Base-by-base conservation (phyloP, 1,140 invertebrate species). In the honey bee (Apis mellifera) region DNA sequence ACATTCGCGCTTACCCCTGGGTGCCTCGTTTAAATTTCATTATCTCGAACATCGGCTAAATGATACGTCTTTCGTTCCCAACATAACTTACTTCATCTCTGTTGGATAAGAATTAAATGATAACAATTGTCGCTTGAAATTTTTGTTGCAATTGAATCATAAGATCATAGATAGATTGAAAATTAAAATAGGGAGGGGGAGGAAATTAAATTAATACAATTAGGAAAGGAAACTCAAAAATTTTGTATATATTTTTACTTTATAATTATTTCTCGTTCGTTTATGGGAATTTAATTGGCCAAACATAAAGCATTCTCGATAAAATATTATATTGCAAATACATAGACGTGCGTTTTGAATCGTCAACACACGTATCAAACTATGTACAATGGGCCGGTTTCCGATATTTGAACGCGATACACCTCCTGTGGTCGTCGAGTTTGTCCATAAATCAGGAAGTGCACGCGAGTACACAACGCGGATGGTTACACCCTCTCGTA, bases 331-430 rank as follows among this genome's bases (percentile, higher is more conserved):
- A 55, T 54, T 23, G n/a, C 48, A 60, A 85, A 81, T 81, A 81
- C 1, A 15, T 23, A n/a, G 8, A 9, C 55, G 54, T 66, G 19
- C 23, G n/a, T 85, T 79, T 73, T 55, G 78, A 69, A 85, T 85
- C 52, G 62, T 86, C 84, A 85, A 82, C 68, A 69, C 1, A 42
- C 52, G 57, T 69, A 76, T 59, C 66, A 55, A 71, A 86, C 73
- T 82, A 64, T 71, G 71, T 54, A 72, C 78, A 77, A 75, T 69
- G 84, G 55, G 73, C 85, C 71, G 65, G 73, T 86, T 86, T 77
- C 84, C 84, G 79, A 82, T 81, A 81, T 86, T 85, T 64, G 72
- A 76, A 82, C 78, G 48, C 83, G 78, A 70, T 66, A 55, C 42
- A 83, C 60, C 81, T 21, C 13, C 26, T 21, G 65, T 48, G 57